Base-by-base conservation (phyloP, 2,888 invertebrate genomes). In the Drosophila percnosoma region DNA sequence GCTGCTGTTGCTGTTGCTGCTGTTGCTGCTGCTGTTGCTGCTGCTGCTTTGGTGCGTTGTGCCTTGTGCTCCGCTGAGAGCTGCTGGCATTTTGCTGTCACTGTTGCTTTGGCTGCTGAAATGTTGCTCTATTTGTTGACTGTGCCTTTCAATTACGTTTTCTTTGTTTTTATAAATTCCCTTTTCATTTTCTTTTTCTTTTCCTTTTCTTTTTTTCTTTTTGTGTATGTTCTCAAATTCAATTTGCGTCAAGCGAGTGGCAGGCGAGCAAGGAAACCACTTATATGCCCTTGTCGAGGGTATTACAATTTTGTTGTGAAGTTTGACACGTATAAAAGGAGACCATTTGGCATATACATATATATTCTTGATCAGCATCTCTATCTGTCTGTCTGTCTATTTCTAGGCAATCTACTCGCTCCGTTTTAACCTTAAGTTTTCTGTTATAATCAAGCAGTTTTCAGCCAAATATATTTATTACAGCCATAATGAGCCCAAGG, bases 71-170 rank as follows among this genome's bases (percentile, higher is more conserved):
- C 45, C 45, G 21, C 45, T 15, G 45, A 45, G 45, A 49, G 49
- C 49, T 49, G 57, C 66, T 60, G 70, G 77, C 77, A 80, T 83
- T 80, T 66, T 64, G 62, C 71, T 82, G 73, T 73, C 80, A 76
- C 71, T 84, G 62, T 69, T 67, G 53, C 64, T 67, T 58, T 38
- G 57, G 58, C 34, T 59, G 76, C 15, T 63, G 49, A 80, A 82
- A 75, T 82, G 72, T 76, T 76, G 62, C 77, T 80, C 66, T 77
- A 80, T 83, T 81, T 78, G 64, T 77, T 65, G 63, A 45, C 45
- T 61, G 49, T 34, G 33, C 29, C 34, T 45, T 59, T 54, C 45
- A 64, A 55, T 68, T 66, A 61, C n/a, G 38, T 34, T 55, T 48
- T 38, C 36, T 48, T 42, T 53, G 27, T 61, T 67, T 58, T 60